phyloP scores from a whole-genome alignment of 2,113 vertebrate species.

The Vulpes ferrilata region DNA sequence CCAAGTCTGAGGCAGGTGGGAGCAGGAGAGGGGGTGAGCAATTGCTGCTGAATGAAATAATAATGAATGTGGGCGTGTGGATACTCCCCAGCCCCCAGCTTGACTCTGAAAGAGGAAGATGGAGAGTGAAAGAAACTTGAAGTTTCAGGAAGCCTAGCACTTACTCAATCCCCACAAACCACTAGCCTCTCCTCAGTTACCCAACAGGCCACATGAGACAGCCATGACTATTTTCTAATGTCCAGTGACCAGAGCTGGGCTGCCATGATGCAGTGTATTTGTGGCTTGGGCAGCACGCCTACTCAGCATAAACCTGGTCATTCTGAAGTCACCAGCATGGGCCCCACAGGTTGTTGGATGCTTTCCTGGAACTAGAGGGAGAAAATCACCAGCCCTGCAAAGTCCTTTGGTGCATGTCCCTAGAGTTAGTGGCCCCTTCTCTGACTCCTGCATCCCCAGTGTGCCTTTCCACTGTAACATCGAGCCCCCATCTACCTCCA shows the following conservation, averaged over 20 bases:
- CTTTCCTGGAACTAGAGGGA: neutral
- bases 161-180: constrained; percentile 65
- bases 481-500: neutral
- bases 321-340: neutral
- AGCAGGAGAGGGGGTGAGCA: neutral
- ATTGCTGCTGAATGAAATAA: neutral
- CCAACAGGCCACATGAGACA: neutral
- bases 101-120: constrained; percentile 74
- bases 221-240: neutral
- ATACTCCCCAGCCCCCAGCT: neutral
- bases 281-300: neutral
- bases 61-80: neutral
- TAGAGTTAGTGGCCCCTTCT: neutral
- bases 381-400: neutral
- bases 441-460: neutral
- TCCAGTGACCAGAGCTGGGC: neutral
- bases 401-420: neutral
- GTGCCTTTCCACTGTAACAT: neutral
- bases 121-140: constrained; percentile 46
- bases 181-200: constrained; percentile 57
- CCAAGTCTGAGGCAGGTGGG: neutral
- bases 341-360: neutral
- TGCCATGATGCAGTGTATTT: neutral
- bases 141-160: constrained; percentile 52
- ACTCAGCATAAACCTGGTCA: neutral